Evolutionary conservation across 2,797 vertebrate genomes (phyloP).

Genomic region (Jordanella pulchra): DNA sequence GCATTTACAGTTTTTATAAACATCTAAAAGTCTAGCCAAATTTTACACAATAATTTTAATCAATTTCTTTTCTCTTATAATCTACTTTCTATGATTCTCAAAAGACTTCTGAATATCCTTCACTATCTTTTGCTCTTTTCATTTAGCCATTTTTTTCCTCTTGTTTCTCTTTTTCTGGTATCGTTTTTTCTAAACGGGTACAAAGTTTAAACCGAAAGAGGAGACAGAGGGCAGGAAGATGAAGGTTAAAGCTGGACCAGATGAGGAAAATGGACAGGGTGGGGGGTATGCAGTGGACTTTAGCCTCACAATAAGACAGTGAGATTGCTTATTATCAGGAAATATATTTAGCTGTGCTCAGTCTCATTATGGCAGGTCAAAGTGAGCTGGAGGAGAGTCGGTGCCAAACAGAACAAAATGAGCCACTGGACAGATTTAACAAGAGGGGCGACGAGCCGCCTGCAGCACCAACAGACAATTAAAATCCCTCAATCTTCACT

Average conservation of each 20-base stretch:
- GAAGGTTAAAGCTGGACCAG: conserved; percentile 29
- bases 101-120: neutral
- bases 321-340: conserved; percentile 51
- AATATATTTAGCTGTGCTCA: conserved; percentile 48
- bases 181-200: conserved; percentile 18
- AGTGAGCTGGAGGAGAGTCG: conserved; percentile 51
- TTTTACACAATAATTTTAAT: no score
- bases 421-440: conserved; percentile 49
- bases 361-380: conserved; percentile 58
- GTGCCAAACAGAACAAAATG: conserved; percentile 24
- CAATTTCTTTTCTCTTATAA: neutral
- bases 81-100: neutral
- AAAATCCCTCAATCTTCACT: conserved; percentile 13
- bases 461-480: conserved; percentile 22
- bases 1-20: no score
- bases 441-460: conserved; percentile 14
- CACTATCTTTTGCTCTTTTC: neutral
- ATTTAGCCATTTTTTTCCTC: neutral
- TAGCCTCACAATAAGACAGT: conserved; percentile 38
- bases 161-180: neutral
- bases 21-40: no score
- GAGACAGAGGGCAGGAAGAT: conserved; percentile 5
- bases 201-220: conserved; percentile 14
- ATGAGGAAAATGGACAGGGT: conserved; percentile 17
- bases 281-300: conserved; percentile 1